Evolutionary conservation across 2,113 vertebrate genomes (phyloP).

Genomic region (Chiloscyllium plagiosum): DNA sequence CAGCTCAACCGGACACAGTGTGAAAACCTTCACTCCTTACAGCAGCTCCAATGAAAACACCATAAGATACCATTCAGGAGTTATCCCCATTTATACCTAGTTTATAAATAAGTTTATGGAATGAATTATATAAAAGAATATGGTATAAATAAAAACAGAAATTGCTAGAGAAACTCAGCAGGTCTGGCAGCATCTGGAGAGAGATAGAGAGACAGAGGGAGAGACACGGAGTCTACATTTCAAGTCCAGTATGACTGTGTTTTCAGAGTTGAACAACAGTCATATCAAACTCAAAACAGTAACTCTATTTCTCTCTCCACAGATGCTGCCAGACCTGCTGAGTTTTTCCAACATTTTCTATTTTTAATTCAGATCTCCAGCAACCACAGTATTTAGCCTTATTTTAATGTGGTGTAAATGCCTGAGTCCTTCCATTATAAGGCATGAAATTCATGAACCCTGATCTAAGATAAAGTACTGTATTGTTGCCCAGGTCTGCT

Average conservation of each 20-base stretch:
- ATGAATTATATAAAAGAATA: not conserved
- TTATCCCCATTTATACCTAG: not conserved
- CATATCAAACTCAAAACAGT: too few species aligned
- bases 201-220: too few species aligned
- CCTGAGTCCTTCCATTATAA: not conserved
- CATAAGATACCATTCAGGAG: not conserved
- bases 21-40: not conserved
- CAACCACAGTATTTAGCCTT: too few species aligned
- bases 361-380: too few species aligned
- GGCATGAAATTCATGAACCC: not conserved
- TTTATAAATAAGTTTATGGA: not conserved
- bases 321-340: too few species aligned
- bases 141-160: not conserved
- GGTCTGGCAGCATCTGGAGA: too few species aligned
- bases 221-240: too few species aligned
- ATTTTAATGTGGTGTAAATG: not conserved
- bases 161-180: too few species aligned
- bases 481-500: not conserved
- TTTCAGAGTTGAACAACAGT: too few species aligned
- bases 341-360: too few species aligned
- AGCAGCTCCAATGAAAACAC: not conserved
- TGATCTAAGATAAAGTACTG: not conserved
- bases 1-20: not conserved
- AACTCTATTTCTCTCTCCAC: too few species aligned
- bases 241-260: too few species aligned